Percentiles rank a stretch among this genome's conserved stretches.
phyloP scores from a whole-genome alignment of 2,888 invertebrate genomes.

The Gymnocheta viridis region DNA sequence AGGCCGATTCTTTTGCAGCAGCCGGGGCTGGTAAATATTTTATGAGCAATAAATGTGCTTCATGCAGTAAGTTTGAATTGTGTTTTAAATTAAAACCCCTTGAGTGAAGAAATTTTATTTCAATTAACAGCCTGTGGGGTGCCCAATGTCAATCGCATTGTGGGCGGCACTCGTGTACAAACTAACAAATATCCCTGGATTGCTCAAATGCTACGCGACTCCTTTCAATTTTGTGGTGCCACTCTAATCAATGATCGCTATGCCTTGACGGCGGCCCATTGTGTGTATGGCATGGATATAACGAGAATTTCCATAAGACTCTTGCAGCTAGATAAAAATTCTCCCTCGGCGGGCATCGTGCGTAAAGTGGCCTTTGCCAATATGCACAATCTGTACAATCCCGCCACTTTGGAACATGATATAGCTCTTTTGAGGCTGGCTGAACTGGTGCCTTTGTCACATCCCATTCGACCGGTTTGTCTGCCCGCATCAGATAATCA shows the following conservation, averaged over 20 bases:
- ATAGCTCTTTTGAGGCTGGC: slow-evolving; percentile 77
- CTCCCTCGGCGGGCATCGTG: slow-evolving; percentile 73
- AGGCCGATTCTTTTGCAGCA: neutral
- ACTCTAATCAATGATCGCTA: slow-evolving; percentile 80
- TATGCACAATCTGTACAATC: slow-evolving; percentile 75
- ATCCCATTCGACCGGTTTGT: slow-evolving; percentile 78
- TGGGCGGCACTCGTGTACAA: slow-evolving; percentile 79
- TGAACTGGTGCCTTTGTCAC: slow-evolving; percentile 75
- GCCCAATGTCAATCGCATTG: slow-evolving; percentile 80
- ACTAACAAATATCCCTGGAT: slow-evolving; percentile 81
- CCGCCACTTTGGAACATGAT: slow-evolving; percentile 77
- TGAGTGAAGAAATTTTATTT: neutral
- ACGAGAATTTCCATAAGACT: slow-evolving; percentile 75
- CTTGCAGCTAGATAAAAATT: slow-evolving; percentile 76
- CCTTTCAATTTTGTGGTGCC: slow-evolving; percentile 79
- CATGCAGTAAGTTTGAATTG: slow-evolving; percentile 76
- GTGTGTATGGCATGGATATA: slow-evolving; percentile 76
- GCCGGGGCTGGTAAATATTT: slow-evolving; percentile 71
- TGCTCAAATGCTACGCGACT: slow-evolving; percentile 76
- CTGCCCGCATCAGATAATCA: slow-evolving; percentile 75
- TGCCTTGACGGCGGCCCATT: slow-evolving; percentile 80
- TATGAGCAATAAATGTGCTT: slow-evolving; percentile 76
- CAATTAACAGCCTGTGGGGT: slow-evolving; percentile 78
- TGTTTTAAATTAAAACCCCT: neutral
- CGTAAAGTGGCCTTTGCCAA: slow-evolving; percentile 75